phyloP scores from a whole-genome alignment of 2,113 vertebrate species.

The Butastur rufipennis region DNA sequence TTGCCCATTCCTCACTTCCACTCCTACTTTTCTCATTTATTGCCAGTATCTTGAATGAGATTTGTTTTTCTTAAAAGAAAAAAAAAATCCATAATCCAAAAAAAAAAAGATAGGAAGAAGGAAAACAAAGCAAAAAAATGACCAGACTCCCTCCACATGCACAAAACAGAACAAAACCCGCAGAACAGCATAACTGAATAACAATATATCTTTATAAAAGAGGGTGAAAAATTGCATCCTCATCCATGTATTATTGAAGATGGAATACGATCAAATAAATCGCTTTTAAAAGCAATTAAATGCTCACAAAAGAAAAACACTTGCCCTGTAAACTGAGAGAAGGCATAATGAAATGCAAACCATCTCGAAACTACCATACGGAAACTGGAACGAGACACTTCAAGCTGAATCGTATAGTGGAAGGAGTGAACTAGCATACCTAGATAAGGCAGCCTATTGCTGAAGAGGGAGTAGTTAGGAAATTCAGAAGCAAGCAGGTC shows the following conservation, averaged over 20 bases:
- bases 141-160: background rate
- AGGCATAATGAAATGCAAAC: background rate
- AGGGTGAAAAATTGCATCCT: constrained; percentile 31
- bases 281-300: background rate
- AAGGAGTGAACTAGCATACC: background rate
- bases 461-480: background rate
- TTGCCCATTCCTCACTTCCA: constrained; percentile 2
- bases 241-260: background rate
- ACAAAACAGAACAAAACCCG: background rate
- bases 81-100: background rate
- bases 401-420: background rate
- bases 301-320: background rate
- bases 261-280: background rate
- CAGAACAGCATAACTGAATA: background rate
- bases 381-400: background rate
- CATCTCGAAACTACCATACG: background rate
- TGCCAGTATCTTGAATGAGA: constrained; percentile 1
- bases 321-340: background rate
- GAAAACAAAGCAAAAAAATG: background rate
- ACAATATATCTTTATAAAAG: constrained; percentile 24
- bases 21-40: constrained; percentile 31
- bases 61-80: background rate
- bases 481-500: background rate
- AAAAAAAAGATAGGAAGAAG: background rate
- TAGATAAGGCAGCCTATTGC: background rate